These are phyloP conservation scores for Toxostoma redivivum DNA, from an alignment of 2,113 vertebrate genomes.

Conservation along the genomic window DNA sequence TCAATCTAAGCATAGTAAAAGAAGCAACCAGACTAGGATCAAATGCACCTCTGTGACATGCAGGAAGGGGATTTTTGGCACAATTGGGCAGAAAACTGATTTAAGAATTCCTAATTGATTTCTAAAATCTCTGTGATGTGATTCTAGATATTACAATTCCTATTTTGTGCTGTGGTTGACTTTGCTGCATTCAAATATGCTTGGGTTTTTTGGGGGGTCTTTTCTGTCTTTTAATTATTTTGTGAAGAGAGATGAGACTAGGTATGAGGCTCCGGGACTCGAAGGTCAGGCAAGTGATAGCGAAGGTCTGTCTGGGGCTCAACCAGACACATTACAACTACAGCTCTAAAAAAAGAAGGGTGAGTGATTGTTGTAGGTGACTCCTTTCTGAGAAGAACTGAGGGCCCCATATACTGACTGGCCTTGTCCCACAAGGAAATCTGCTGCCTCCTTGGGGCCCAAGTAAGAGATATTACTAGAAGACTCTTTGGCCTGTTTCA, in stretches of 20 bases:
- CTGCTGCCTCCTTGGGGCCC: not conserved
- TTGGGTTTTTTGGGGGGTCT: accelerated
- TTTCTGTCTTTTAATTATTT: not conserved
- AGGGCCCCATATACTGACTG: accelerated
- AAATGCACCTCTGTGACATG: not conserved
- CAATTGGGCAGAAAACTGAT: not conserved
- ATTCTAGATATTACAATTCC: not conserved
- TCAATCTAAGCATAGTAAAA: not conserved
- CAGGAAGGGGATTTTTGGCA: not conserved
- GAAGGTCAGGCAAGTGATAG: not conserved
- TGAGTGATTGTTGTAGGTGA: not conserved
- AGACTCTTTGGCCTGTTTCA: not conserved
- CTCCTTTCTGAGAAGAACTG: not conserved
- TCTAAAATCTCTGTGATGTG: not conserved
- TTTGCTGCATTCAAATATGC: not conserved
- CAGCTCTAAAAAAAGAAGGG: not conserved
- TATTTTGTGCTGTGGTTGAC: not conserved
- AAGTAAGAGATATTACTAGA: not conserved
- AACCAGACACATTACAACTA: not conserved
- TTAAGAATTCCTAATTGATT: not conserved
- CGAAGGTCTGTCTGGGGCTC: not conserved
- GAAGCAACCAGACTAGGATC: not conserved
- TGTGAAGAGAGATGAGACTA: not conserved
- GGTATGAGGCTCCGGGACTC: not conserved
- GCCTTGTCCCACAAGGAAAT: not conserved